Evolutionary conservation across 2,797 vertebrate species (phyloP).

Genomic region (Alauda arvensis): DNA sequence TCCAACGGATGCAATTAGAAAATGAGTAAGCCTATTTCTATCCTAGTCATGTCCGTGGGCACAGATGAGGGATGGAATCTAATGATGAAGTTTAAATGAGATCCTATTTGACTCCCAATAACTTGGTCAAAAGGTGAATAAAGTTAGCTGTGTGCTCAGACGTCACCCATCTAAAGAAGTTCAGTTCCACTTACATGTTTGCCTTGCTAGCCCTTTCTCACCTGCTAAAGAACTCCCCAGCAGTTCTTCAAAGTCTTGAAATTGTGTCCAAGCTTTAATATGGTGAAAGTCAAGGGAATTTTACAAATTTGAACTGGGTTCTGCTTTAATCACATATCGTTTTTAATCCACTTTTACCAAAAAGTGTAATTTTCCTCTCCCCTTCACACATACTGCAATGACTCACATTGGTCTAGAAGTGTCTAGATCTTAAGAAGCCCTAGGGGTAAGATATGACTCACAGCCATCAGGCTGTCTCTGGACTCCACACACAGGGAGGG

Average conservation of each 20-base stretch:
- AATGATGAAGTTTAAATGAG: background rate
- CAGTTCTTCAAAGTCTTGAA: background rate
- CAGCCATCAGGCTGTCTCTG: background rate
- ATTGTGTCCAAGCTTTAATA: background rate
- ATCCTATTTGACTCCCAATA: background rate
- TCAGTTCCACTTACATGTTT: background rate
- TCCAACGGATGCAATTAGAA: background rate
- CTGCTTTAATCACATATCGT: background rate
- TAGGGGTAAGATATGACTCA: background rate
- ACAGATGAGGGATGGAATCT: background rate
- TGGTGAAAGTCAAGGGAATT: background rate
- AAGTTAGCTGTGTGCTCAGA: background rate
- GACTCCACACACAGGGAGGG: background rate
- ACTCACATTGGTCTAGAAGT: background rate
- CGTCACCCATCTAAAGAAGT: background rate
- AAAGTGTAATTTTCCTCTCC: accelerated
- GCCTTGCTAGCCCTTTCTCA: background rate
- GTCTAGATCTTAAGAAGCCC: background rate
- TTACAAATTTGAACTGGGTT: background rate
- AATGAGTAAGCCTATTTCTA: background rate
- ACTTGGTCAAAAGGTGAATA: background rate
- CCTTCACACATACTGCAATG: background rate
- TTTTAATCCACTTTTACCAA: background rate
- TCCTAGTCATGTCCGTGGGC: background rate
- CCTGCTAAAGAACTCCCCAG: background rate